Evolutionary conservation across 2,113 vertebrate species (phyloP).

Genomic region (Nanorana parkeri): DNA sequence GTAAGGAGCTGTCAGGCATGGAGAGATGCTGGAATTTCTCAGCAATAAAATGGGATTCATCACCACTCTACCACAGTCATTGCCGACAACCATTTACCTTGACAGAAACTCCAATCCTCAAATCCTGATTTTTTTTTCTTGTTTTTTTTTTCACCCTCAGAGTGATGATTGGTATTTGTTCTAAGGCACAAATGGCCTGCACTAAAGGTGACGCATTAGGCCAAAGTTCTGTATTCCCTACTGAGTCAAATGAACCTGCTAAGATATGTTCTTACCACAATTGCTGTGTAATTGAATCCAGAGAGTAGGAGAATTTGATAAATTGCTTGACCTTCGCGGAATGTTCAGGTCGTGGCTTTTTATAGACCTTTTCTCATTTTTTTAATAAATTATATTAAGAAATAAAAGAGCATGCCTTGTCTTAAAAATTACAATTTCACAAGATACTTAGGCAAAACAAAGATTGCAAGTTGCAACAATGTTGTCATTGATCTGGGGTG

Average conservation of each 20-base stretch:
- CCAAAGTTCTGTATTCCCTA: slow-evolving; percentile 89
- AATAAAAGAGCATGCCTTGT: slow-evolving; percentile 49
- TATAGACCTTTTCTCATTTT: slow-evolving; percentile 79
- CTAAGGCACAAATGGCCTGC: slow-evolving; percentile 84
- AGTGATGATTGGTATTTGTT: slow-evolving; percentile 86
- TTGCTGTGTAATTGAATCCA: slow-evolving; percentile 98
- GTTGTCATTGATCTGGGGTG: no score
- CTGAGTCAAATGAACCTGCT: slow-evolving; percentile 99
- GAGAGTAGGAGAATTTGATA: slow-evolving; percentile 98
- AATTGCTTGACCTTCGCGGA: slow-evolving; percentile 98
- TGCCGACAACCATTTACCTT: slow-evolving; percentile 83
- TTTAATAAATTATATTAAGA: slow-evolving; percentile 75
- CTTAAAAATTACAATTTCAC: slow-evolving; percentile 17
- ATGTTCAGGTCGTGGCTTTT: slow-evolving; percentile 97
- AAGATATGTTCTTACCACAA: slow-evolving; percentile 95
- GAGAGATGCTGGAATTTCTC: slow-evolving; percentile 97
- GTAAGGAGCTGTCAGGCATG: slow-evolving; percentile 97
- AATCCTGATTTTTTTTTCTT: slow-evolving; percentile 75
- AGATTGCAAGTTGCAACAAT: background rate
- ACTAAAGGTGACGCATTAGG: slow-evolving; percentile 83
- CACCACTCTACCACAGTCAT: slow-evolving; percentile 93
- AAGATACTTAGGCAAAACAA: background rate
- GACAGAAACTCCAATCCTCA: slow-evolving; percentile 81
- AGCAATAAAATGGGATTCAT: slow-evolving; percentile 99
- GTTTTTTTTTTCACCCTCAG: slow-evolving; percentile 69